Evolutionary conservation across 2,113 vertebrate species (phyloP), one percentile per base, ranked within the genome.

Genomic region (Procavia capensis): DNA sequence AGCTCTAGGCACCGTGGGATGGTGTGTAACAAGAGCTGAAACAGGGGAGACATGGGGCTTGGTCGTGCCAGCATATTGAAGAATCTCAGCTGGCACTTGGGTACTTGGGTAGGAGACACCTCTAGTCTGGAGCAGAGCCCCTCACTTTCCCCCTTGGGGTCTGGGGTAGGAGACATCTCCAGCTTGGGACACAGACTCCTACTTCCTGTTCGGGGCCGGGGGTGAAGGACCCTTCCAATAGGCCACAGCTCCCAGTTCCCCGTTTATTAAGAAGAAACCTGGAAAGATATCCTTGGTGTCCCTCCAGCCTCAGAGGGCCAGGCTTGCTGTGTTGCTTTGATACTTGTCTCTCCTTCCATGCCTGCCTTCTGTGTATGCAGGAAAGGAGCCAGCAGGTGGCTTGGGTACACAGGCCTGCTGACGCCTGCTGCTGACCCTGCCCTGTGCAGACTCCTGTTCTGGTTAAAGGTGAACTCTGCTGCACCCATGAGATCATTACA

Each of bases 391-490:
- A 27, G 63, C 63, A 66, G 63, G 11, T 17, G 31, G 63, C 63
- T 22, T 59, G 57, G 57, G 57, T 66, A 31, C 6, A 1, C 31
- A 31, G 13, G 16, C 34, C 61, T 2, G 0, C 74, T 6, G 8
- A 27, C 22, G 39, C 34, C 16, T 10, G 39, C 2, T 39, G 63
- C 54, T 88, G 57, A n/a, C 66, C 63, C 9, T 45, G 16, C 63
- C 63, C 27, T 41, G 13, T 72, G 81, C 84, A 31, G 78, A 91
- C 93, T 78, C 61, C 88, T 91, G 39, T 81, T 90, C 91, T 91
- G 43, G 31, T 80, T 91, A 88, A 95, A 97, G 97, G 91, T 88
- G 92, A 94, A 95, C 89, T 93, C 80, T 61, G 76, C 95, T 92
- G 66, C 88, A 70, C 72, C 5, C 85, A 75, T 90, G 85, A 93